These are phyloP conservation scores for Strigops habroptila DNA, from an alignment of 2,113 vertebrate genomes.

Conservation along the genomic window DNA sequence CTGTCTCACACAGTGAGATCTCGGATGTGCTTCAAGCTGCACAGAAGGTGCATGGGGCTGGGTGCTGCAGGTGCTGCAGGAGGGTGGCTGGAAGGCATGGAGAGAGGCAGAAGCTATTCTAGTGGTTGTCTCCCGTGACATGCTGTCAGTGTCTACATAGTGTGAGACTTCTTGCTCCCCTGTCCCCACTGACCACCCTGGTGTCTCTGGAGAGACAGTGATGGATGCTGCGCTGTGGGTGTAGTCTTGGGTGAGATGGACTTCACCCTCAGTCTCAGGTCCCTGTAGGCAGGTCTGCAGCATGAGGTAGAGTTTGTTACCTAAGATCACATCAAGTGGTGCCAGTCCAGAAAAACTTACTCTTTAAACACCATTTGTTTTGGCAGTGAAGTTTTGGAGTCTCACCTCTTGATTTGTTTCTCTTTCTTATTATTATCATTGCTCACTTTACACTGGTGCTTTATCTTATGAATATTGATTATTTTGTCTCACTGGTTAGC, in stretches of 20 bases:
- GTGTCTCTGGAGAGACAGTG: rapidly evolving
- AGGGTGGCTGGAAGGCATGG: neutral
- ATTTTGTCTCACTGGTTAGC: slow-evolving; percentile 33
- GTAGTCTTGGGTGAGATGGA: neutral
- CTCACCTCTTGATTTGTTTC: slow-evolving; percentile 30
- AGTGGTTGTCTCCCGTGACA: neutral
- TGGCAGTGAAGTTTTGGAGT: neutral
- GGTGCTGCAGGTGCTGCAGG: neutral
- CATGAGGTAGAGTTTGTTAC: neutral
- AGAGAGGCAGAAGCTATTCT: neutral
- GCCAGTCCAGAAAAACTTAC: neutral
- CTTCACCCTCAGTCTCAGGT: neutral
- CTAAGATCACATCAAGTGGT: neutral
- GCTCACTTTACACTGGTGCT: neutral
- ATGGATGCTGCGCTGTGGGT: rapidly evolving
- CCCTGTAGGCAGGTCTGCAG: neutral
- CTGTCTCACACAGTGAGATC: neutral
- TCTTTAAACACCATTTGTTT: neutral
- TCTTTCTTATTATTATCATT: slow-evolving; percentile 3
- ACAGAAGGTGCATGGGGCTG: rapidly evolving
- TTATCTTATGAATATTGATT: slow-evolving; percentile 60
- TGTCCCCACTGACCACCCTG: neutral
- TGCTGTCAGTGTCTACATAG: neutral
- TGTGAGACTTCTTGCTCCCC: neutral
- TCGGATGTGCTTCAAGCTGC: neutral